phyloP scores from a whole-genome alignment of 2,888 invertebrate species.

The Morinoia aosen region DNA sequence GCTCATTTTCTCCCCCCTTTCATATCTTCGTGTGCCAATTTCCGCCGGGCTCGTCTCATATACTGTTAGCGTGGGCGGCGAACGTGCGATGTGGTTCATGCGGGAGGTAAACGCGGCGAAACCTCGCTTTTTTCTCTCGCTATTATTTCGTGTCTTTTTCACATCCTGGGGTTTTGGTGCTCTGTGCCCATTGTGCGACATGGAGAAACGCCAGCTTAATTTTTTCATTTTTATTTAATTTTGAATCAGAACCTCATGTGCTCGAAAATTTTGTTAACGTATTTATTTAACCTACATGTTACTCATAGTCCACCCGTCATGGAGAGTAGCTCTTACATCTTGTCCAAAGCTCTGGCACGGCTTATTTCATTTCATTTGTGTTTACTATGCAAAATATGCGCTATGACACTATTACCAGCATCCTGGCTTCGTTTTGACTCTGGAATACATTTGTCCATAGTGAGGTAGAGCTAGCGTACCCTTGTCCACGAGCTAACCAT shows the following conservation, averaged over 20 bases:
- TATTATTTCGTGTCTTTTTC: not conserved
- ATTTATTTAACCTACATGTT: no score
- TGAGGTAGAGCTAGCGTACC: no score
- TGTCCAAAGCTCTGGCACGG: no score
- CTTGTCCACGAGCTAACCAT: no score
- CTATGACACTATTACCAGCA: no score
- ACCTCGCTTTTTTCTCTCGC: not conserved
- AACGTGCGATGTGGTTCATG: not conserved
- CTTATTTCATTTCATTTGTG: no score
- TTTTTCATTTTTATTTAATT: not conserved
- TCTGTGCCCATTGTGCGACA: not conserved
- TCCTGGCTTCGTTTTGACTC: no score
- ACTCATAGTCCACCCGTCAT: no score
- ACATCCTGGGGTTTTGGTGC: not conserved
- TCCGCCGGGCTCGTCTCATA: not conserved
- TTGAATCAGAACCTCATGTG: not conserved
- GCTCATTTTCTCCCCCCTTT: not conserved
- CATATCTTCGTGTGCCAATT: not conserved
- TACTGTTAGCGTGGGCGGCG: not conserved
- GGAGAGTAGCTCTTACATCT: no score
- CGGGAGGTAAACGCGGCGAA: not conserved
- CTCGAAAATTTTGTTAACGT: not conserved
- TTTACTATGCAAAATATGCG: no score
- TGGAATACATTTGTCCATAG: no score
- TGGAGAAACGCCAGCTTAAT: not conserved